Evolutionary conservation across 2,113 vertebrate genomes (phyloP).

Genomic region (Odocoileus virginianus): DNA sequence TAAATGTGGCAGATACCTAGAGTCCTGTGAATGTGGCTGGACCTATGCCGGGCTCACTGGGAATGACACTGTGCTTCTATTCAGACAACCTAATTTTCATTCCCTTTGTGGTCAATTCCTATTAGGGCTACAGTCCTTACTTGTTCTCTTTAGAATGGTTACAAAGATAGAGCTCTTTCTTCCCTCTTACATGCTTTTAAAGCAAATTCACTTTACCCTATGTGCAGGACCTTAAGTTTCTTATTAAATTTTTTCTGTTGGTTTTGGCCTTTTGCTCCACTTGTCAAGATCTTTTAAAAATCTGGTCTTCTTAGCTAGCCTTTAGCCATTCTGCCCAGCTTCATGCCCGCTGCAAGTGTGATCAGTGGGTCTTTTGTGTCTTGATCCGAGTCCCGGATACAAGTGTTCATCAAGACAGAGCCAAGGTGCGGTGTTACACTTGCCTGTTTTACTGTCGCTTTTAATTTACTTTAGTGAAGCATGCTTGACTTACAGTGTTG

Average conservation of each 20-base stretch:
- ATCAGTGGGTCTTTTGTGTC: constrained; percentile 53
- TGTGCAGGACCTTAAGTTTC: constrained; percentile 21
- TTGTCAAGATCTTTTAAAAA: constrained; percentile 55
- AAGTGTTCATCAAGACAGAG: constrained; percentile 29
- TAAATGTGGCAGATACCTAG: not conserved
- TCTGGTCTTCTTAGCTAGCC: constrained; percentile 34
- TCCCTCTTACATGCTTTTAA: not conserved
- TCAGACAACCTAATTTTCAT: not conserved
- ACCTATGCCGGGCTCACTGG: not conserved
- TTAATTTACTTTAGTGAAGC: not conserved
- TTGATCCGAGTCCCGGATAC: constrained; percentile 43
- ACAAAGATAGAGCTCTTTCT: not conserved
- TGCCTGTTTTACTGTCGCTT: not conserved
- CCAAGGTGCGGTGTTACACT: not conserved
- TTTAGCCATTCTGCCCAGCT: constrained; percentile 37
- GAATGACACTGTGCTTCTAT: not conserved
- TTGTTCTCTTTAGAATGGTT: not conserved
- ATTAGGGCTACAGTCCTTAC: not conserved
- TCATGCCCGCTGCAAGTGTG: constrained; percentile 39
- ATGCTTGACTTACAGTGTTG: not conserved
- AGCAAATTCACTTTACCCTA: not conserved
- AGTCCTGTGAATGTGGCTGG: not conserved
- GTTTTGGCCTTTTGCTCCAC: constrained; percentile 48
- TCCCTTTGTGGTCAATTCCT: not conserved
- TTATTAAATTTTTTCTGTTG: constrained; percentile 44